Evolutionary conservation across 2,797 vertebrate species (phyloP).

Genomic region (Catamblyrhynchus diadema): DNA sequence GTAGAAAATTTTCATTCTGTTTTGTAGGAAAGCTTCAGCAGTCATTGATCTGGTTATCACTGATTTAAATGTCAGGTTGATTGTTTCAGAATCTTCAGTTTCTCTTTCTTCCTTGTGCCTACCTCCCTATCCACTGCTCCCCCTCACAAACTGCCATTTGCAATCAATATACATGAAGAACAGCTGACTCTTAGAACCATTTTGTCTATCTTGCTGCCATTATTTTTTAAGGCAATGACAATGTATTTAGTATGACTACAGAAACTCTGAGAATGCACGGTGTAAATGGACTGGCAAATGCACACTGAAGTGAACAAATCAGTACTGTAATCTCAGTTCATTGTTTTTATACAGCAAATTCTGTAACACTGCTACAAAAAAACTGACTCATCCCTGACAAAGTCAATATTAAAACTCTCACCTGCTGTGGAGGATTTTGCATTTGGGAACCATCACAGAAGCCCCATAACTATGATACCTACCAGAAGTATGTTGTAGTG

Average conservation of each 20-base stretch:
- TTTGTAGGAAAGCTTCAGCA: conserved; percentile 36
- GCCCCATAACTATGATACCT: background rate
- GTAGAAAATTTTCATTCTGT: conserved; percentile 17
- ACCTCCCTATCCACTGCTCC: background rate
- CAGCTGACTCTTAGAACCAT: background rate
- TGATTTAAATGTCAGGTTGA: background rate
- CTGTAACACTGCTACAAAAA: background rate
- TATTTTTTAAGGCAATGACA: background rate
- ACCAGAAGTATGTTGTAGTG: background rate
- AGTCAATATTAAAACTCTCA: background rate
- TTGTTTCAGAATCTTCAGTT: background rate
- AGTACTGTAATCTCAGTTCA: background rate
- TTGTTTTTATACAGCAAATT: background rate
- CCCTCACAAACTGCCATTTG: background rate
- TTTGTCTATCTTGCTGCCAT: background rate
- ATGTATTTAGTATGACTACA: background rate
- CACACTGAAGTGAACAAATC: background rate
- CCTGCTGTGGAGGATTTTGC: background rate
- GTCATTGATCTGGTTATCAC: background rate
- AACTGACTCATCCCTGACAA: background rate
- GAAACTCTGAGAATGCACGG: background rate
- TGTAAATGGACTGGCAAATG: background rate
- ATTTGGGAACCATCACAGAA: background rate
- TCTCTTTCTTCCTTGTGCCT: background rate
- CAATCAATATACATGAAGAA: background rate